Percentiles rank a stretch among this genome's conserved stretches.
These are phyloP conservation scores for Alaudala cheleensis DNA, from an alignment of 2,113 vertebrate species.

Conservation along the genomic window DNA sequence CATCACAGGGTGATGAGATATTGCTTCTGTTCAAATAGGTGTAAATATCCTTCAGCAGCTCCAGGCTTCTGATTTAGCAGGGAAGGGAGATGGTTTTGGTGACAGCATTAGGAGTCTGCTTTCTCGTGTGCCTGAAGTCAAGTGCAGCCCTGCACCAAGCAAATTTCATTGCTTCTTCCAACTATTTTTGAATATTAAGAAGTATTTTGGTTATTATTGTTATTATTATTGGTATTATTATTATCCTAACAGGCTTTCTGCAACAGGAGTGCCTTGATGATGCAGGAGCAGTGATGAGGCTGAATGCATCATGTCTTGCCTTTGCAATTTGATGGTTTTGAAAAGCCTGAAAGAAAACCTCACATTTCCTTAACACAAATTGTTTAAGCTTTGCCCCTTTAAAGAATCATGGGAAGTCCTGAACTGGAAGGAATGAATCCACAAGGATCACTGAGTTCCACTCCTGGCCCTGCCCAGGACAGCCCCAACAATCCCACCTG, in stretches of 20 bases:
- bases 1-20: background rate
- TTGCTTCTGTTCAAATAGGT: background rate
- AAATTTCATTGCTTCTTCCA: background rate
- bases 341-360: background rate
- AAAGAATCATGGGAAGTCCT: background rate
- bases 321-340: background rate
- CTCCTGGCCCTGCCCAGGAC: background rate
- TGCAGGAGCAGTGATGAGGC: background rate
- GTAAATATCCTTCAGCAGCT: background rate
- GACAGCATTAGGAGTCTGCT: background rate
- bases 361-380: background rate
- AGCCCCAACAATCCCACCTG: background rate
- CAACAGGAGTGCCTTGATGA: background rate
- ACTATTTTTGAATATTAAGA: background rate
- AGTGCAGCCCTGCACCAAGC: background rate
- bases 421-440: background rate
- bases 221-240: too few species aligned
- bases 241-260: background rate
- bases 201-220: background rate
- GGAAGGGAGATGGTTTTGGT: background rate
- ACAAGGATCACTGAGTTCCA: too few species aligned
- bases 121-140: background rate
- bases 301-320: accelerated
- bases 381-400: background rate
- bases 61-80: background rate